Evolutionary conservation across 2,797 vertebrate species (phyloP).

Genomic region (Etheostoma nigrum): DNA sequence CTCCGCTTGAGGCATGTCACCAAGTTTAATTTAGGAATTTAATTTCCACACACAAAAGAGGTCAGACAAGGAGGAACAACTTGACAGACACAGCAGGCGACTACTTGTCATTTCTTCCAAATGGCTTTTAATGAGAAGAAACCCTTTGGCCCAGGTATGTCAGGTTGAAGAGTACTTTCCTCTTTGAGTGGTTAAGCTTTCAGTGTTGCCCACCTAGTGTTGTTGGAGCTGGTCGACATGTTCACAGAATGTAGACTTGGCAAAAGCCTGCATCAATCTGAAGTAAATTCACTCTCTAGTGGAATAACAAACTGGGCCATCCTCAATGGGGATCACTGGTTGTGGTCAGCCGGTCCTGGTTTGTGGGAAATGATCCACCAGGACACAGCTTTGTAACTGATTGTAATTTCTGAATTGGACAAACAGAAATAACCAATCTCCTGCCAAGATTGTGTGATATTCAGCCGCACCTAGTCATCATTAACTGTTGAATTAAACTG

Average conservation of each 20-base stretch:
- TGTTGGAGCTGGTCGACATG: conserved; percentile 48
- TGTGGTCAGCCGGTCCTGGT: conserved; percentile 61
- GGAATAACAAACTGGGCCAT: conserved; percentile 50
- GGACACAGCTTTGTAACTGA: conserved; percentile 61
- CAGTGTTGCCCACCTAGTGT: conserved; percentile 23
- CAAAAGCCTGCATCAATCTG: conserved; percentile 70
- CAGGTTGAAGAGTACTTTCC: conserved; percentile 60
- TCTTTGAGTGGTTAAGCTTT: conserved; percentile 49
- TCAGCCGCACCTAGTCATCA: conserved; percentile 27
- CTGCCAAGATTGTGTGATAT: conserved; percentile 28
- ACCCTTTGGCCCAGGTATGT: conserved; percentile 68
- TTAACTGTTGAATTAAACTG: conserved; percentile 9
- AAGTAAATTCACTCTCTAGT: conserved; percentile 72
- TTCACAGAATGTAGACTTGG: conserved; percentile 46
- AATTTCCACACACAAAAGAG: conserved; percentile 84
- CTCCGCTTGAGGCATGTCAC: conserved; percentile 71
- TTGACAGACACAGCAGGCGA: conserved; percentile 70
- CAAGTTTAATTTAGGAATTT: conserved; percentile 84
- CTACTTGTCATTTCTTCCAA: conserved; percentile 75
- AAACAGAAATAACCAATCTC: conserved; percentile 36
- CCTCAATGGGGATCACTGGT: conserved; percentile 57
- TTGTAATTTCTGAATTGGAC: conserved; percentile 64
- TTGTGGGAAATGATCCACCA: conserved; percentile 63
- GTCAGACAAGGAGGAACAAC: conserved; percentile 79
- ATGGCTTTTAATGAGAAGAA: conserved; percentile 73